These are phyloP conservation scores for Delia radicum DNA, from an alignment of 1,140 invertebrate genomes.

Conservation along the genomic window DNA sequence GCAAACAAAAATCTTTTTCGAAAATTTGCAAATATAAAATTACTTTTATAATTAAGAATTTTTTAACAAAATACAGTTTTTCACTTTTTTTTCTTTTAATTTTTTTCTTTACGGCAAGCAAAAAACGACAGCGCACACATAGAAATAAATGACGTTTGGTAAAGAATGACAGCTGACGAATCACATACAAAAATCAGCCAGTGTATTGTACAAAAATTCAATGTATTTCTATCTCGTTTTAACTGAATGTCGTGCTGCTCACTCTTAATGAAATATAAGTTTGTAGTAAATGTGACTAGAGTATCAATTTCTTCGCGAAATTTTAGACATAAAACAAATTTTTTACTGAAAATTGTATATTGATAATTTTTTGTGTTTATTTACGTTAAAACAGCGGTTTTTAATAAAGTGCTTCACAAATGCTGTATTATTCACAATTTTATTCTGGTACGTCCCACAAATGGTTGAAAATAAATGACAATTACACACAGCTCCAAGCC, in stretches of 20 bases:
- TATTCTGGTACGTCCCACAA: not conserved
- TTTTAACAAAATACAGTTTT: not conserved
- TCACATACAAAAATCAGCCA: not conserved
- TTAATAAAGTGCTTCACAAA: too few relatives aligned
- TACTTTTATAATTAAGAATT: too few relatives aligned
- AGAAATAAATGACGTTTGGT: slow-evolving; percentile 10
- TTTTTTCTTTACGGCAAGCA: not conserved
- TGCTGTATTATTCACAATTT: not conserved
- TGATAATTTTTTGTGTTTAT: too few relatives aligned
- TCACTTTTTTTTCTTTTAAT: not conserved
- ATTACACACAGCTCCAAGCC: not conserved
- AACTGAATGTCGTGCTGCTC: not conserved
- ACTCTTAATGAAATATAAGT: not conserved
- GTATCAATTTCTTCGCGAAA: too few relatives aligned
- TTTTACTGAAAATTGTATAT: too few relatives aligned
- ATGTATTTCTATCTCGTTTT: not conserved
- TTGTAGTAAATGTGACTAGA: not conserved
- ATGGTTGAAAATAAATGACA: not conserved
- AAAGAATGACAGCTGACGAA: slow-evolving; percentile 13
- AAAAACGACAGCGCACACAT: not conserved
- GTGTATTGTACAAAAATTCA: not conserved
- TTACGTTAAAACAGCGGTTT: too few relatives aligned
- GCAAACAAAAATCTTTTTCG: not conserved
- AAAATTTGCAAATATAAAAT: too few relatives aligned
- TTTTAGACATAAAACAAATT: too few relatives aligned